Conservation (phyloP, 1,140 invertebrate species). For the Drosophila paulistorum region DNA sequence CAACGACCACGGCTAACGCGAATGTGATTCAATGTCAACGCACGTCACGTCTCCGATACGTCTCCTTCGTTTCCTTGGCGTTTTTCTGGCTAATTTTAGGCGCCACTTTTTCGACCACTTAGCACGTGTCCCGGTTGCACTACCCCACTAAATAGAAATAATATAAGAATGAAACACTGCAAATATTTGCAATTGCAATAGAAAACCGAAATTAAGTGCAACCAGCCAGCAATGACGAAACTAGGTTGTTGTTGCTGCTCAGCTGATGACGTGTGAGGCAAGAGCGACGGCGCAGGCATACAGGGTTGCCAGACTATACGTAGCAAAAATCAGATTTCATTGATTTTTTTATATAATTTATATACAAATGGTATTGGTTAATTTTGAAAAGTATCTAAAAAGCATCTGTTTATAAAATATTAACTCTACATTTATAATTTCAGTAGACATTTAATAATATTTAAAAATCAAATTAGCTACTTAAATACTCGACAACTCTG, state of each 20-base stretch:
- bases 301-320: conserved; percentile 46
- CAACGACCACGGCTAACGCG: conserved; percentile 24
- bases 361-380: too few relatives aligned
- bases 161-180: background rate
- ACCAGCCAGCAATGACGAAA: conserved; percentile 41
- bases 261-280: conserved; percentile 68
- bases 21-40: conserved; percentile 76
- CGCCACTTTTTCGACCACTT: conserved; percentile 35
- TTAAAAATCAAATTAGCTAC: background rate
- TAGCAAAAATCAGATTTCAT: too few relatives aligned
- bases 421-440: background rate
- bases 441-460: background rate
- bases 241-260: conserved; percentile 31
- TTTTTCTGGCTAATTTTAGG: conserved; percentile 37
- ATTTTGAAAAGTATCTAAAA: background rate
- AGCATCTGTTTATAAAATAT: too few relatives aligned
- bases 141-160: conserved; percentile 30
- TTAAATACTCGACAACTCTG: conserved; percentile 4
- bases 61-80: conserved; percentile 4
- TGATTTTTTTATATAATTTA: background rate
- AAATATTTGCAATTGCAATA: conserved; percentile 39
- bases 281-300: conserved; percentile 56
- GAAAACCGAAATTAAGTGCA: conserved; percentile 36
- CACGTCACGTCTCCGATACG: conserved; percentile 38
- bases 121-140: conserved; percentile 56